Conservation (phyloP, 2,888 invertebrate genomes). For the Phasia obesa region DNA sequence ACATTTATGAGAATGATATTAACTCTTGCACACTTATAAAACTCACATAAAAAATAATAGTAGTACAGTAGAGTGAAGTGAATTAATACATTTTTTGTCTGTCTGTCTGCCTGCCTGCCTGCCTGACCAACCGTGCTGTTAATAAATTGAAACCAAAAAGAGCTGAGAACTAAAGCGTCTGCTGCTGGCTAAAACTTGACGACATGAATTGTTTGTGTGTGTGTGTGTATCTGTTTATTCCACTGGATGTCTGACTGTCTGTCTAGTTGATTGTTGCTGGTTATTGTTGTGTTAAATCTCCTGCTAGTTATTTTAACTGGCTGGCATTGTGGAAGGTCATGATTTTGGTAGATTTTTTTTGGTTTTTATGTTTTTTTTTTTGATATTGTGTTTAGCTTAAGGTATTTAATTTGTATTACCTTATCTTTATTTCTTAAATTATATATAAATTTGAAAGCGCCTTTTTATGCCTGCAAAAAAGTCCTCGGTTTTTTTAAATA, state of each 20-base stretch:
- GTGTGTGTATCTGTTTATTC: not conserved
- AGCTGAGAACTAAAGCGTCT: slow-evolving; percentile 60
- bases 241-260: slow-evolving; percentile 18
- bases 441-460: too few species aligned
- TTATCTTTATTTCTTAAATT: too few species aligned
- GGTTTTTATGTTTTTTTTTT: slow-evolving; percentile 27
- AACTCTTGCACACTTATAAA: not conserved
- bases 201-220: slow-evolving; percentile 7
- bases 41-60: slow-evolving; percentile 11
- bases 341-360: slow-evolving; percentile 72
- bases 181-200: slow-evolving; percentile 61
- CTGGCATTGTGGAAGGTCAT: slow-evolving; percentile 82
- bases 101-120: slow-evolving; percentile 21
- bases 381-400: slow-evolving; percentile 30
- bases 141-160: slow-evolving; percentile 72
- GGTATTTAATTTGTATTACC: slow-evolving; percentile 1
- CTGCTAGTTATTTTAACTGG: slow-evolving; percentile 73
- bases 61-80: slow-evolving; percentile 26
- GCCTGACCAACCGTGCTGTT: slow-evolving; percentile 13
- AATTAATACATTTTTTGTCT: slow-evolving; percentile 53
- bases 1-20: slow-evolving; percentile 10
- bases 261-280: slow-evolving; percentile 18
- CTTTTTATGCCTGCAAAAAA: too few species aligned
- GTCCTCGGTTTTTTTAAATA: too few species aligned
- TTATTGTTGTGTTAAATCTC: slow-evolving; percentile 31